Conservation (phyloP, 92 coral and sea anemone genomes). For the Porites cylindrica region DNA sequence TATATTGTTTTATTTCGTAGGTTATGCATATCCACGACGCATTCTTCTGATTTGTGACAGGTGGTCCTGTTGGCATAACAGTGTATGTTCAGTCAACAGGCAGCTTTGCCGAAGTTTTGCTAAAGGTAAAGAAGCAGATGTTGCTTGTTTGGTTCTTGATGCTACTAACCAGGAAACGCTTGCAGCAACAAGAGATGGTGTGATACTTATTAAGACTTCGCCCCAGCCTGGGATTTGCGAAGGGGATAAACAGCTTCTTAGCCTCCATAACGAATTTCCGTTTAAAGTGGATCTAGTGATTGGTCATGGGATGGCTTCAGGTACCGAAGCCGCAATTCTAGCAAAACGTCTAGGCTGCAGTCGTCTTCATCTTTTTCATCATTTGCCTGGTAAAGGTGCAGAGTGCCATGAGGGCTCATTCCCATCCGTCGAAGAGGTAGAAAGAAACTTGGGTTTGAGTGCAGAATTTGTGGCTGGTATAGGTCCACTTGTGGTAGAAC, state of each 20-base stretch:
- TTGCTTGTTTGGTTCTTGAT: slow-evolving; percentile 72
- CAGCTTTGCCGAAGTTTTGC: slow-evolving; percentile 70
- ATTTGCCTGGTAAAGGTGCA: slow-evolving; percentile 49
- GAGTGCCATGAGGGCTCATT: neutral
- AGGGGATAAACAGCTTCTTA: slow-evolving; percentile 47
- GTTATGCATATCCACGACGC: slow-evolving; percentile 53
- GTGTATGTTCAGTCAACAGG: slow-evolving; percentile 59
- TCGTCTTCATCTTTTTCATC: slow-evolving; percentile 65
- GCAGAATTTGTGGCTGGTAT: slow-evolving; percentile 77
- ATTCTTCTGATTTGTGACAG: slow-evolving; percentile 56
- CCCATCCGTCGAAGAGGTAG: slow-evolving; percentile 31
- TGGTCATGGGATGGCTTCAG: slow-evolving; percentile 72
- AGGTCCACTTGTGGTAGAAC: slow-evolving; percentile 62
- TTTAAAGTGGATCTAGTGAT: slow-evolving; percentile 63
- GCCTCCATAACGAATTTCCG: slow-evolving; percentile 56
- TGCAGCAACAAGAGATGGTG: slow-evolving; percentile 61
- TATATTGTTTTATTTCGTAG: slow-evolving; percentile 1
- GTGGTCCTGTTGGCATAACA: slow-evolving; percentile 71
- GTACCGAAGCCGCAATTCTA: slow-evolving; percentile 63
- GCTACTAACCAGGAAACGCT: slow-evolving; percentile 54
- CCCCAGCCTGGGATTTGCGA: slow-evolving; percentile 44
- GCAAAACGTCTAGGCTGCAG: slow-evolving; percentile 43
- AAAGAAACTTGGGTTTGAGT: slow-evolving; percentile 42
- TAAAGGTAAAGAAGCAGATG: slow-evolving; percentile 48
- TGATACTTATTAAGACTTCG: slow-evolving; percentile 53